These are phyloP conservation scores for Myopa tessellatipennis DNA, from an alignment of 2,888 invertebrate genomes.

Conservation along the genomic window DNA sequence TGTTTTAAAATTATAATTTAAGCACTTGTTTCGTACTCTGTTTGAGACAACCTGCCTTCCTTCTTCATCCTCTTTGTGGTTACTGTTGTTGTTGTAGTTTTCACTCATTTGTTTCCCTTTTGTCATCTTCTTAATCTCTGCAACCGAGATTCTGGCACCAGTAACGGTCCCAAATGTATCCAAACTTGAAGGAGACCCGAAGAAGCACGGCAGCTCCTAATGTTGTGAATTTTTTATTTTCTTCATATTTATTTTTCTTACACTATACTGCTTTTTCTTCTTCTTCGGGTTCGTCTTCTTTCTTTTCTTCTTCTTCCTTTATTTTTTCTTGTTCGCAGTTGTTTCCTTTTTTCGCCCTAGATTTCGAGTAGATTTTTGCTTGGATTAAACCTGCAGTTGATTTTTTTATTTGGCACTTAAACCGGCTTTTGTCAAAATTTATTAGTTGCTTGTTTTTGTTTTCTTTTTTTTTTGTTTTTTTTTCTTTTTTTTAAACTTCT, in stretches of 20 bases:
- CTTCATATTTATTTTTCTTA: neutral
- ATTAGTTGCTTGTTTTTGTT: constrained; percentile 1
- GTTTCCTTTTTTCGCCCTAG: neutral
- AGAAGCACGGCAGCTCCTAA: constrained; percentile 4
- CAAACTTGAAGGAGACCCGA: neutral
- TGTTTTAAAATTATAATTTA: constrained; percentile 36
- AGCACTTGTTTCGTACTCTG: constrained; percentile 8
- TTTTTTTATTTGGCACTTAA: constrained; percentile 35
- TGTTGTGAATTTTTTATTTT: neutral
- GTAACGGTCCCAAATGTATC: too few relatives aligned
- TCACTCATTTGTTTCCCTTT: constrained; percentile 50
- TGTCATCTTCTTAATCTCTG: constrained; percentile 50
- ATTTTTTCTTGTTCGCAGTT: neutral
- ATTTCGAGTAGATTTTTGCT: neutral
- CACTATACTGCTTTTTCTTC: neutral
- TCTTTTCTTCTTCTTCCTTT: neutral
- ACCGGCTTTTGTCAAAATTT: constrained; percentile 26
- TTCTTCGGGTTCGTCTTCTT: neutral
- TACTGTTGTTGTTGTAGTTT: neutral
- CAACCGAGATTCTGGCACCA: constrained; percentile 44
- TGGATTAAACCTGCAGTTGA: constrained; percentile 30
- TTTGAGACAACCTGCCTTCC: neutral
- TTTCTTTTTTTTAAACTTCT: neutral
- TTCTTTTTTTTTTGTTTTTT: neutral
- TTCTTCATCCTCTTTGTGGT: too few relatives aligned